A percentile compares a stretch with the other conserved stretches of the same genome.
phyloP scores from a whole-genome alignment of 2,113 vertebrate genomes.

The Isichthys henryi region DNA sequence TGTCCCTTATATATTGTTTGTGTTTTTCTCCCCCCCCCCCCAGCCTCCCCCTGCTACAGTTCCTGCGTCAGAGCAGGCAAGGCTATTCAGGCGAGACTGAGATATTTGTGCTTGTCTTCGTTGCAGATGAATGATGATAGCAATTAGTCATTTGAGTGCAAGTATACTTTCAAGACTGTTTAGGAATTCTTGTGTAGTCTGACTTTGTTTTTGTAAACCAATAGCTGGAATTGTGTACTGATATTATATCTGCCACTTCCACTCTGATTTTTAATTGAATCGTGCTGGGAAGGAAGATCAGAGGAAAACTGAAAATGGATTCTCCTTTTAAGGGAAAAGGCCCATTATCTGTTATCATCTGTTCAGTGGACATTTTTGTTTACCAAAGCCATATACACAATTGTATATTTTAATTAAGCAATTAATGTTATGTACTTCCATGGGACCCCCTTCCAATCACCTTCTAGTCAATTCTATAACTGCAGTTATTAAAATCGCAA shows the following conservation, averaged over 20 bases:
- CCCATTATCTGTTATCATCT: neutral
- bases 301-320: neutral
- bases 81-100: neutral
- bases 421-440: neutral
- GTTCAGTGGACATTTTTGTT: neutral
- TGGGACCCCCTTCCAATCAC: neutral
- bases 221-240: neutral
- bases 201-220: slow-evolving; percentile 15
- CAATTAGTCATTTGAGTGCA: neutral
- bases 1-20: neutral
- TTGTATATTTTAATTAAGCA: neutral
- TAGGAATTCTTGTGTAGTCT: neutral
- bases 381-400: neutral
- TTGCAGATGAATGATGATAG: slow-evolving; percentile 2
- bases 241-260: neutral
- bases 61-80: neutral
- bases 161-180: neutral
- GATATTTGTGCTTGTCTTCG: neutral
- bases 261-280: neutral
- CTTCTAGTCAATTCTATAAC: neutral
- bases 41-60: neutral
- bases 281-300: neutral
- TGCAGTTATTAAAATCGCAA: neutral
- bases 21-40: neutral
- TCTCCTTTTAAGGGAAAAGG: neutral